phyloP scores from a whole-genome alignment of 2,888 invertebrate genomes.

The Galeruca laticollis region DNA sequence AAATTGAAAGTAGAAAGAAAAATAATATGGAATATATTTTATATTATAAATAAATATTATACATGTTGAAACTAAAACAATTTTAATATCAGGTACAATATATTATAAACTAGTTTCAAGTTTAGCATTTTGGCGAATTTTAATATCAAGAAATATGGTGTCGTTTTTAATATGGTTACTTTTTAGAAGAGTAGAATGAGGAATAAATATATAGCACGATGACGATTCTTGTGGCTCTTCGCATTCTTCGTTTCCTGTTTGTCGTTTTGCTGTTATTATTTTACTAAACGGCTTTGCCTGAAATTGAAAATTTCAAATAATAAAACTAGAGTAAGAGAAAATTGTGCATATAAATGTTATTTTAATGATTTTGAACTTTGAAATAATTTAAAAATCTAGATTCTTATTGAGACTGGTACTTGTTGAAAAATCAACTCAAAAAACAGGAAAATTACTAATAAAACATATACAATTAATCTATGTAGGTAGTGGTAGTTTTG shows the following conservation, averaged over 20 bases:
- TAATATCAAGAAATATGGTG: constrained; percentile 73
- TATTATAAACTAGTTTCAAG: constrained; percentile 52
- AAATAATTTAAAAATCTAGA: too few species aligned
- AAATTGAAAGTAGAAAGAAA: neutral
- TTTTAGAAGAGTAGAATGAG: constrained; percentile 74
- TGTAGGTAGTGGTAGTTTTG: too few species aligned
- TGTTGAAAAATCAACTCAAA: too few species aligned
- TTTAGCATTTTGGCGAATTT: constrained; percentile 54
- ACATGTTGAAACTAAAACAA: neutral
- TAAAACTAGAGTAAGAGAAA: constrained; percentile 25
- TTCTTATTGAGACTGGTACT: too few species aligned
- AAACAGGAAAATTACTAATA: neutral
- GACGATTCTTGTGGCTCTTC: constrained; percentile 66
- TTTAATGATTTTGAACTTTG: too few species aligned
- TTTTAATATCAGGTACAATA: constrained; percentile 17
- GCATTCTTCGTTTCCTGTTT: constrained; percentile 65
- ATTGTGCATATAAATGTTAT: constrained; percentile 22
- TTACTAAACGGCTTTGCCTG: constrained; percentile 76
- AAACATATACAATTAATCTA: too few species aligned
- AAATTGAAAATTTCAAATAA: constrained; percentile 39
- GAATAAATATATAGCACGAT: constrained; percentile 75
- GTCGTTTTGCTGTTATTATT: constrained; percentile 71
- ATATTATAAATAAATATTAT: neutral
- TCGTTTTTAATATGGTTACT: constrained; percentile 73
- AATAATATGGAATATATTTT: neutral